These are phyloP conservation scores for Epizoanthus rinbou DNA, from an alignment of 92 coral and sea anemone genomes.

Conservation along the genomic window DNA sequence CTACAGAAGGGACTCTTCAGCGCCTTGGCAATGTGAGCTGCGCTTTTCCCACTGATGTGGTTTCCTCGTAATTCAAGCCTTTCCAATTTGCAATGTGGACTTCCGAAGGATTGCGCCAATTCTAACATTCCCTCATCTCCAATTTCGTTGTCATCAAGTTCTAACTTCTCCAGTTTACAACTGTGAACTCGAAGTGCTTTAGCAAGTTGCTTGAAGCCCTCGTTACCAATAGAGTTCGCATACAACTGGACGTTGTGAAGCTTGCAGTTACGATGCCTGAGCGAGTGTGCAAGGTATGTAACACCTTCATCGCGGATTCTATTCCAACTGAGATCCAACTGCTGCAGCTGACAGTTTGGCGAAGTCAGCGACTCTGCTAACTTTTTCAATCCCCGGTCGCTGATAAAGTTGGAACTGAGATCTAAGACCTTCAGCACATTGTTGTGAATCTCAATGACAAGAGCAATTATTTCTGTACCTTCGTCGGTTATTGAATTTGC, in stretches of 20 bases:
- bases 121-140: conserved; percentile 36
- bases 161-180: conserved; percentile 35
- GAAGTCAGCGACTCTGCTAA: conserved; percentile 16
- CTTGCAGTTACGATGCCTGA: conserved; percentile 39
- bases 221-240: conserved; percentile 36
- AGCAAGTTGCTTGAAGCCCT: conserved; percentile 37
- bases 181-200: conserved; percentile 42
- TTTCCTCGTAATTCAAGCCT: conserved; percentile 34
- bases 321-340: conserved; percentile 41
- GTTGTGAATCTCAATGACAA: conserved; percentile 5
- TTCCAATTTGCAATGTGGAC: conserved; percentile 52
- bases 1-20: conserved; percentile 44
- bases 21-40: conserved; percentile 35
- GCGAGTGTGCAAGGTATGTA: conserved; percentile 33
- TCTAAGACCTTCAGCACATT: conserved; percentile 20
- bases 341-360: conserved; percentile 38
- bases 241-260: conserved; percentile 27
- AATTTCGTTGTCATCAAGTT: conserved; percentile 30
- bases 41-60: conserved; percentile 37
- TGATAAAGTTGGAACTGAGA: conserved; percentile 30
- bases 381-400: conserved; percentile 35
- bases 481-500: conserved; percentile 34
- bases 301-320: conserved; percentile 27
- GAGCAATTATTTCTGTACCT: conserved; percentile 16
- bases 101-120: conserved; percentile 42